These are phyloP conservation scores for Acleris literana DNA, from an alignment of 2,888 invertebrate species.

Conservation along the genomic window DNA sequence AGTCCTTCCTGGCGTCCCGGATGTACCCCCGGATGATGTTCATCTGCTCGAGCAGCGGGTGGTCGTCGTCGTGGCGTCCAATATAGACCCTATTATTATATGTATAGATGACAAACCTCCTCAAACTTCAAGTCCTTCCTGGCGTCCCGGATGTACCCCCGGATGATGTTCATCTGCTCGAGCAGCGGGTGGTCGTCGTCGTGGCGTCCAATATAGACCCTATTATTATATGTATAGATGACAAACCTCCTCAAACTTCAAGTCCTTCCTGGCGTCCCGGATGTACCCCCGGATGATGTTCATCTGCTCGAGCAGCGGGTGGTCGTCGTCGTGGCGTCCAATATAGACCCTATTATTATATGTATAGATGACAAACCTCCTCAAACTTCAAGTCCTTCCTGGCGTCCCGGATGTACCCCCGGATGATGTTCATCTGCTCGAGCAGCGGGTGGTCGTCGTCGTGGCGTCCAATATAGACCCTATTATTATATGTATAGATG, in stretches of 20 bases:
- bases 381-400: conserved; percentile 88
- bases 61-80: conserved; percentile 74
- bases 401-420: conserved; percentile 95
- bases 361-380: conserved; percentile 64
- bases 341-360: too few species aligned
- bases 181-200: conserved; percentile 88
- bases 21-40: conserved; percentile 96
- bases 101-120: conserved; percentile 64
- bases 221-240: too few species aligned
- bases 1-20: conserved; percentile 91
- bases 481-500: too few species aligned
- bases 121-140: conserved; percentile 88
- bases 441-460: conserved; percentile 88
- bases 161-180: conserved; percentile 96
- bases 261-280: conserved; percentile 91
- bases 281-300: conserved; percentile 96
- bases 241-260: conserved; percentile 86
- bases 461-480: too few species aligned
- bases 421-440: conserved; percentile 96
- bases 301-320: conserved; percentile 95
- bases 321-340: conserved; percentile 74
- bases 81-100: too few species aligned
- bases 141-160: conserved; percentile 95
- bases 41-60: conserved; percentile 95
- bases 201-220: too few species aligned